Base-by-base conservation (phyloP, 2,113 vertebrate species). In the Euleptes europaea region DNA sequence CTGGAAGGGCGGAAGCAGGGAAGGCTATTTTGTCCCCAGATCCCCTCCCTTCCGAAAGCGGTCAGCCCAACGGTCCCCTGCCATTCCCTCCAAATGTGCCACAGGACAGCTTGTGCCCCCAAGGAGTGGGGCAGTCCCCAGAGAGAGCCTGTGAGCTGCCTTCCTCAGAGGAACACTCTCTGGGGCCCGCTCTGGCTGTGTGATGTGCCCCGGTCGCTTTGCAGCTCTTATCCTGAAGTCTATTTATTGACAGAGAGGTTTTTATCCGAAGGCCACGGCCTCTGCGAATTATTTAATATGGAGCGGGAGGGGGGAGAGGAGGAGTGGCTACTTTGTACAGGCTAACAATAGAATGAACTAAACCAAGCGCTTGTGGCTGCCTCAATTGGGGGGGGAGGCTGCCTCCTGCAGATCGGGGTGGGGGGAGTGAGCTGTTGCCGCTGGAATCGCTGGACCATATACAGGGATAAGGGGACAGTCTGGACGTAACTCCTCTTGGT, bases 241-340 rank as follows among this genome's bases (percentile, higher is more conserved):
- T 95, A 96, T 96, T 96, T 96, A 96, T 96, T 96, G 92, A 92
- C 89, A 51, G 86, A 86, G 86, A 79, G 51, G 51, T 54, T 93
- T 94, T 94, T 88, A 77, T 47, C 89, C 88, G 88, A 81, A 2
- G 28, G 88, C 86, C 14, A 67, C 2, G 12, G 90, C 84, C 87
- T 23, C 57, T 7, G 81, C 89, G 82, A 82, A 88, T 73, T 92
- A 88, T 88, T 83, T 84, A 81, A 83, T 17, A 33, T 23, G 0
- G 15, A 51, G 9, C n/a, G n/a, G n/a, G n/a, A n/a, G 38, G 19
- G 71, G 28, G 1, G 8, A 1, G 28, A 57, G 57, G 40, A n/a
- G 14, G 3, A 65, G 51, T 49, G 26, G 49, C 84, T 57, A 88
- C 82, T 91, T 90, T 91, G 65, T 91, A 86, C 89, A 82, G 90